A percentile compares a stretch with the other conserved stretches of the same genome.
These are phyloP conservation scores for Diplodus sargus DNA, from an alignment of 2,797 vertebrate species.

Conservation along the genomic window DNA sequence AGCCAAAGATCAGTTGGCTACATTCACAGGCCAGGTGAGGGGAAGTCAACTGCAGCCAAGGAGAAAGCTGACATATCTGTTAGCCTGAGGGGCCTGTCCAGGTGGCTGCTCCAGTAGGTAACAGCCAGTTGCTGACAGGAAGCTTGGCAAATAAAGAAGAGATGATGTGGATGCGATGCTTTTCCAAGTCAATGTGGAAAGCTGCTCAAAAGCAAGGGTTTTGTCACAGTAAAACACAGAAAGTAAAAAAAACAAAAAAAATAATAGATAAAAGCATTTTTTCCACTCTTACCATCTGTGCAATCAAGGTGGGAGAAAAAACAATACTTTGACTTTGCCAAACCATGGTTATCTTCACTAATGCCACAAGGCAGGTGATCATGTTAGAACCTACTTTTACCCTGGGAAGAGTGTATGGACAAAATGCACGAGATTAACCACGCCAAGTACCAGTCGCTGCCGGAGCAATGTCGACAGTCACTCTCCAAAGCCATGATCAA, in stretches of 20 bases:
- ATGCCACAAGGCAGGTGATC: too few relatives aligned
- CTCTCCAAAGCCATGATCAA: too few relatives aligned
- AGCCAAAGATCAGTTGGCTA: constrained; percentile 77
- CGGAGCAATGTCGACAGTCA: too few relatives aligned
- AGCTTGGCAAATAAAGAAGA: constrained; percentile 65
- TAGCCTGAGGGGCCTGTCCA: constrained; percentile 75
- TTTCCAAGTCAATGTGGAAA: constrained; percentile 53
- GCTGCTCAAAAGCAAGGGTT: constrained; percentile 14
- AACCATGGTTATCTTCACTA: too few relatives aligned
- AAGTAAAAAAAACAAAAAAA: constrained; percentile 18
- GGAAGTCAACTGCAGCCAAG: constrained; percentile 75
- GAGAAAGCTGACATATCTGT: constrained; percentile 82
- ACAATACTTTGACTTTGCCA: not conserved
- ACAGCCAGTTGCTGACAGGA: constrained; percentile 74
- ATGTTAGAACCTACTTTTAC: too few relatives aligned
- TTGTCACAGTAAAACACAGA: constrained; percentile 1
- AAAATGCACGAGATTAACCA: too few relatives aligned
- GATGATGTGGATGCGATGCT: constrained; percentile 61
- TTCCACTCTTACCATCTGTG: not conserved
- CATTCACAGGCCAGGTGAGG: constrained; percentile 71
- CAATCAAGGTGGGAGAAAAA: not conserved
- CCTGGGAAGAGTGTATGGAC: too few relatives aligned
- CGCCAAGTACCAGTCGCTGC: too few relatives aligned
- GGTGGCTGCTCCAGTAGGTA: constrained; percentile 72
- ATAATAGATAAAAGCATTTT: constrained; percentile 3